Percentiles rank a stretch among this genome's conserved stretches.
Evolutionary conservation across 64 coral and sea anemone genomes (phyloP).

Genomic region (Exaiptasia diaphana): DNA sequence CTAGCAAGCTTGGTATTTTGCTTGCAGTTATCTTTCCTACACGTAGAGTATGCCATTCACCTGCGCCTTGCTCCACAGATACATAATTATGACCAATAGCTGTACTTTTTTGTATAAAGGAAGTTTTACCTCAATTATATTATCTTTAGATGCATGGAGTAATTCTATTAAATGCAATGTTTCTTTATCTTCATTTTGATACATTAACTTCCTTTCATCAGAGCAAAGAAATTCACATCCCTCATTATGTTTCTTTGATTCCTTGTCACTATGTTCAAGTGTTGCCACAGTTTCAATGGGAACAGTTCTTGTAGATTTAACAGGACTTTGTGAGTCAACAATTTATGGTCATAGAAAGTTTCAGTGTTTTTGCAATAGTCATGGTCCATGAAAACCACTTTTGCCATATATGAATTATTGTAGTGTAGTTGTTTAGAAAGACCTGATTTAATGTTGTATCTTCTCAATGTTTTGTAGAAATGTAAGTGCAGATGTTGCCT

Average conservation of each 20-base stretch:
- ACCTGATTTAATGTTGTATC: slow-evolving; percentile 14
- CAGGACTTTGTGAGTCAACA: background rate
- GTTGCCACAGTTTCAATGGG: background rate
- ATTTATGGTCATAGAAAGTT: background rate
- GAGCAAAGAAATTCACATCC: background rate
- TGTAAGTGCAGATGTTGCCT: background rate
- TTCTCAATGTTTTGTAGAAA: slow-evolving; percentile 34
- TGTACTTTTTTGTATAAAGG: slow-evolving; percentile 7
- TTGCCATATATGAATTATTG: background rate
- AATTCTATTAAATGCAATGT: background rate
- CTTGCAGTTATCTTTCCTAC: slow-evolving; percentile 17
- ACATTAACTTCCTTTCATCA: background rate
- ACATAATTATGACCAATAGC: slow-evolving; percentile 14
- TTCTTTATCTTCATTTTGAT: background rate
- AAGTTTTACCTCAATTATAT: slow-evolving; percentile 16
- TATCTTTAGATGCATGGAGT: slow-evolving; percentile 1
- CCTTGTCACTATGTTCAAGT: background rate
- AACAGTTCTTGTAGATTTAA: slow-evolving; percentile 3
- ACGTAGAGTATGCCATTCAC: slow-evolving; percentile 7
- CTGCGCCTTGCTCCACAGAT: background rate
- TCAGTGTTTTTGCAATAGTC: slow-evolving; percentile 11
- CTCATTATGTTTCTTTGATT: background rate
- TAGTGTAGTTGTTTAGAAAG: slow-evolving; percentile 21
- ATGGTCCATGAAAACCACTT: slow-evolving; percentile 15
- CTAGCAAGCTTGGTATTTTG: slow-evolving; percentile 12